Conservation (phyloP, 2,888 invertebrate genomes). For the Heliconius ethilla region DNA sequence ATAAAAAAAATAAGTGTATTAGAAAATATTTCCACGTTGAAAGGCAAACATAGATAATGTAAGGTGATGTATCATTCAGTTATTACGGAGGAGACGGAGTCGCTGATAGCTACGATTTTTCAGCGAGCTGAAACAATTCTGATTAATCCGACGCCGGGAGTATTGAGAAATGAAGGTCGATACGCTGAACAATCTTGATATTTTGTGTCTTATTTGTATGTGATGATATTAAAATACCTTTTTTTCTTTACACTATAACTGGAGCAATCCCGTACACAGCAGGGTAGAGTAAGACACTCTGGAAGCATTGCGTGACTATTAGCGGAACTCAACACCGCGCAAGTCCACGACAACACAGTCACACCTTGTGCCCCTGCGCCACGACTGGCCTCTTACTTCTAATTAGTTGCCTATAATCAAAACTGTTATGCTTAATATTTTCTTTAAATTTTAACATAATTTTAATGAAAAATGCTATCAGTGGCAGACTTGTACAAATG, state of each 20-base stretch:
- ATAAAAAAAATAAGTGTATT: slow-evolving; percentile 2
- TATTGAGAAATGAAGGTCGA: slow-evolving; percentile 64
- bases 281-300: background rate
- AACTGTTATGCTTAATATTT: no score
- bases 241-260: background rate
- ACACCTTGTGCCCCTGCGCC: no score
- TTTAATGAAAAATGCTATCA: no score
- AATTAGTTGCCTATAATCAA: no score
- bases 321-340: background rate
- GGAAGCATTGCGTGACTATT: background rate
- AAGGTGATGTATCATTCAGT: slow-evolving; percentile 70
- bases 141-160: slow-evolving; percentile 77
- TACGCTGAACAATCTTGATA: slow-evolving; percentile 56
- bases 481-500: no score
- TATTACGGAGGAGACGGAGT: slow-evolving; percentile 60
- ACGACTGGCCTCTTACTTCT: no score
- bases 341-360: background rate
- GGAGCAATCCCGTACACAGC: background rate
- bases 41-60: slow-evolving; percentile 49
- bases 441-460: no score
- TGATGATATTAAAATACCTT: background rate
- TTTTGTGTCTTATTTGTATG: slow-evolving; percentile 45
- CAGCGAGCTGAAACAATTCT: slow-evolving; percentile 74
- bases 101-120: slow-evolving; percentile 79
- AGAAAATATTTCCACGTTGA: slow-evolving; percentile 19